Percentiles rank a stretch among this genome's conserved stretches.
Conservation (phyloP, 2,113 vertebrate genomes). For the Plecotus auritus region DNA sequence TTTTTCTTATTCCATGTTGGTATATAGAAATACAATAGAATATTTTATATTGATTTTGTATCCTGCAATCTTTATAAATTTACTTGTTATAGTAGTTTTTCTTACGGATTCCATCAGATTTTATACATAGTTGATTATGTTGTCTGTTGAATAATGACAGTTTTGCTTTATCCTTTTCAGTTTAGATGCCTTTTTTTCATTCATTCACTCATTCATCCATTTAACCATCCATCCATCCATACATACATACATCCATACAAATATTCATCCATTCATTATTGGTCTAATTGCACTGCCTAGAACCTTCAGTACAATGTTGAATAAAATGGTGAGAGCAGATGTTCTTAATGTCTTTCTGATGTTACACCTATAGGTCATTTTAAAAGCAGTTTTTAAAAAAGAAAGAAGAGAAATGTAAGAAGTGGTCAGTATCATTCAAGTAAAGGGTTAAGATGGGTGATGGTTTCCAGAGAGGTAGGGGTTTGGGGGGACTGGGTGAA, state of each 20-base stretch:
- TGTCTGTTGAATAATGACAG: background rate
- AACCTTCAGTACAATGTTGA: background rate
- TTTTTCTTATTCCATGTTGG: too few relatives aligned
- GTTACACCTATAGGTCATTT: background rate
- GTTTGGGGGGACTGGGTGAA: background rate
- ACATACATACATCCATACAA: background rate
- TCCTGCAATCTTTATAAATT: background rate
- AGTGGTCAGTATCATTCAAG: background rate
- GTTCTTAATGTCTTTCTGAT: background rate
- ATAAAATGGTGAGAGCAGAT: background rate
- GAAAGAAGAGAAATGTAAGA: background rate
- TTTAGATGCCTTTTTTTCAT: background rate
- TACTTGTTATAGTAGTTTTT: background rate
- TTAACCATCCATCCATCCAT: background rate
- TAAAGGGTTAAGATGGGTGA: background rate
- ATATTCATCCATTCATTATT: background rate
- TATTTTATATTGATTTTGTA: too few relatives aligned
- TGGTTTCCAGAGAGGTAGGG: background rate
- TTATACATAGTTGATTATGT: background rate
- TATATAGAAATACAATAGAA: too few relatives aligned
- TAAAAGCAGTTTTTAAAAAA: background rate
- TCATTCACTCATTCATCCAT: too few relatives aligned
- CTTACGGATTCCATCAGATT: background rate
- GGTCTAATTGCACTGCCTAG: background rate
- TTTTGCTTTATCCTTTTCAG: background rate